phyloP scores from a whole-genome alignment of 1,140 invertebrate genomes.

The Drosophila funebris region DNA sequence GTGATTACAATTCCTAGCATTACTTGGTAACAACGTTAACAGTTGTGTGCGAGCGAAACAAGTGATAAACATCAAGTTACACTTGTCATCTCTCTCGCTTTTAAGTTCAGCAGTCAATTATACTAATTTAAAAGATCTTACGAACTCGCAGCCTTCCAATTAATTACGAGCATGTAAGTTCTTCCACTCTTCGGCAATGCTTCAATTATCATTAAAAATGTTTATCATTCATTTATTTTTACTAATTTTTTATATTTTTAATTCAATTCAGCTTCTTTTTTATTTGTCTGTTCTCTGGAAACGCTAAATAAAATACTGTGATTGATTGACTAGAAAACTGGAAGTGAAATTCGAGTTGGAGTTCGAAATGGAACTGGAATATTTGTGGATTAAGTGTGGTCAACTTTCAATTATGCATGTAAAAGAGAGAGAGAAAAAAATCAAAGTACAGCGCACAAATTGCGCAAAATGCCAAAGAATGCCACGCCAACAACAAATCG shows the following conservation, averaged over 20 bases:
- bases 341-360: conserved; percentile 1
- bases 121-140: conserved; percentile 28
- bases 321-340: conserved; percentile 53
- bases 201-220: conserved; percentile 39
- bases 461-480: conserved; percentile 73
- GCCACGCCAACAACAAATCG: conserved; percentile 50
- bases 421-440: conserved; percentile 16
- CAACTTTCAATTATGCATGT: conserved; percentile 45
- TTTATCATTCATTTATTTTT: conserved; percentile 27
- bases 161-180: conserved; percentile 28
- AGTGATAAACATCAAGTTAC: not conserved
- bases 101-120: conserved; percentile 29
- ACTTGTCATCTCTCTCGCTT: not conserved
- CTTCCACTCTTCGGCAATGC: not conserved
- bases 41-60: too few relatives aligned
- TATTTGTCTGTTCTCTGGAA: conserved; percentile 25
- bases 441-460: conserved; percentile 74
- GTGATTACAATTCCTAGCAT: not conserved
- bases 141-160: conserved; percentile 30
- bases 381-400: conserved; percentile 30
- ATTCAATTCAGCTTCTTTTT: conserved; percentile 8
- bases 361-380: conserved; percentile 24
- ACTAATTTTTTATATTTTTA: too few relatives aligned
- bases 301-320: conserved; percentile 18
- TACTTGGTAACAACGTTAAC: not conserved